phyloP scores from a whole-genome alignment of 2,113 vertebrate species.

The Nematolebias whitei region DNA sequence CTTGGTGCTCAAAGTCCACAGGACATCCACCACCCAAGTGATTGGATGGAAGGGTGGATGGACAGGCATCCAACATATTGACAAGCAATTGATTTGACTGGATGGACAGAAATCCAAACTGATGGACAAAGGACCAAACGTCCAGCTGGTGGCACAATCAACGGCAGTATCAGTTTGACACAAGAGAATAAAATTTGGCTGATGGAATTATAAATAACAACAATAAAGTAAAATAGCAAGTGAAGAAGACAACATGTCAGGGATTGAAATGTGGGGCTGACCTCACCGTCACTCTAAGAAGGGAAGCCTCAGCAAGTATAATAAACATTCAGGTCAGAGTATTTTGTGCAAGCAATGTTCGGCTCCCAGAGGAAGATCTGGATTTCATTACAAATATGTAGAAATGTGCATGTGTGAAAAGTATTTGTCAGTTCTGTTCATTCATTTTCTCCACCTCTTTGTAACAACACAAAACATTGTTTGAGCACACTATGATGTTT shows the following conservation, averaged over 20 bases:
- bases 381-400: conserved; percentile 70
- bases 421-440: not conserved
- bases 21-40: conserved; percentile 77
- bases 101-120: conserved; percentile 18
- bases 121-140: conserved; percentile 17
- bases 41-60: conserved; percentile 32
- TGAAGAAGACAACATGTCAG: conserved; percentile 29
- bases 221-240: conserved; percentile 17
- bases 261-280: conserved; percentile 42
- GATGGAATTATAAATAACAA: conserved; percentile 12
- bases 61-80: conserved; percentile 16
- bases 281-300: conserved; percentile 58
- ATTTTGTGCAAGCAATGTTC: conserved; percentile 76
- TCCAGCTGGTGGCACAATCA: not conserved
- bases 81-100: conserved; percentile 22
- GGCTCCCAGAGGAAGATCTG: conserved; percentile 71
- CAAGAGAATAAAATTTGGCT: not conserved
- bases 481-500: not conserved
- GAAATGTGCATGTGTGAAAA: conserved; percentile 20
- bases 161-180: conserved; percentile 1
- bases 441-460: not conserved
- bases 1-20: conserved; percentile 48
- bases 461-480: not conserved
- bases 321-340: conserved; percentile 75
- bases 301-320: conserved; percentile 69